phyloP scores from a whole-genome alignment of 1,140 invertebrate genomes.

The Lordiphosa clarofinis region DNA sequence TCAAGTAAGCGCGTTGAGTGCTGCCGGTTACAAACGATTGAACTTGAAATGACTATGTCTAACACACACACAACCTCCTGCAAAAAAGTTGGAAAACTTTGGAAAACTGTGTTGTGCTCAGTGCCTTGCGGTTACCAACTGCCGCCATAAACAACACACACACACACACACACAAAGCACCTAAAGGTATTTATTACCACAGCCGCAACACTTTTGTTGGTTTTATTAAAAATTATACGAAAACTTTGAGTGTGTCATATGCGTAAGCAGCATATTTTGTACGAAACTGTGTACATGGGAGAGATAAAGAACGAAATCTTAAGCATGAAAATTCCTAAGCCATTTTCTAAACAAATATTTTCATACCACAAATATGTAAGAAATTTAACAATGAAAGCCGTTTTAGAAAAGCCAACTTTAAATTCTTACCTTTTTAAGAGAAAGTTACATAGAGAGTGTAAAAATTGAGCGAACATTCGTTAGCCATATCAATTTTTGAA shows the following conservation, averaged over 20 bases:
- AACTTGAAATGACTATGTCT: conserved; percentile 53
- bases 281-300: conserved; percentile 24
- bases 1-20: conserved; percentile 63
- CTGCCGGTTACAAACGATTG: conserved; percentile 58
- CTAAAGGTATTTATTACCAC: conserved; percentile 48
- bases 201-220: conserved; percentile 45
- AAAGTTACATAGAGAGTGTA: no score
- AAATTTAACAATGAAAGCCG: no score
- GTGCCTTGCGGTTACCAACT: conserved; percentile 33
- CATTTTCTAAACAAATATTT: no score
- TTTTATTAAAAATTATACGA: conserved; percentile 70
- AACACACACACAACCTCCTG: conserved; percentile 17
- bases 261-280: conserved; percentile 26
- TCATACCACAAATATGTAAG: no score
- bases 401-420: no score
- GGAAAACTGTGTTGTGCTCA: conserved; percentile 47
- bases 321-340: conserved; percentile 9
- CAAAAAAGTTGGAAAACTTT: conserved; percentile 51
- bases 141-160: conserved; percentile 53
- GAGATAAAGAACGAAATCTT: not conserved
- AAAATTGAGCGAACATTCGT: no score
- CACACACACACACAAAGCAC: conserved; percentile 30
- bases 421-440: no score
- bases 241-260: conserved; percentile 50
- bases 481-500: no score